These are phyloP conservation scores for Lamprotornis superbus DNA, from an alignment of 2,113 vertebrate genomes.

Conservation along the genomic window DNA sequence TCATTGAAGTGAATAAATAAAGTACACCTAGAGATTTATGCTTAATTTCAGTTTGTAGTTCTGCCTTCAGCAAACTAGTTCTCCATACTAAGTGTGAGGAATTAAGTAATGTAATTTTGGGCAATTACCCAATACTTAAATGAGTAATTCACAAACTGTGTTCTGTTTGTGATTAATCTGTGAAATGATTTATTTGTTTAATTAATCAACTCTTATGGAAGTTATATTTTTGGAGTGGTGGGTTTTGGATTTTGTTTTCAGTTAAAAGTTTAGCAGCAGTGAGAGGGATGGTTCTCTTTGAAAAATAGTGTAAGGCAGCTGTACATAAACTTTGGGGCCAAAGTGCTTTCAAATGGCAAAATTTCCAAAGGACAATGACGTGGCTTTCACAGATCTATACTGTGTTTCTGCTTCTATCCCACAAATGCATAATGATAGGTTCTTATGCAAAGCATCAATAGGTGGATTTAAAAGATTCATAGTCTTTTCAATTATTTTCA, in stretches of 20 bases:
- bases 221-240: not conserved
- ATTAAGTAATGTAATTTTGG: not conserved
- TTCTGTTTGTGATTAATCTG: not conserved
- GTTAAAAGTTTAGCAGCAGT: not conserved
- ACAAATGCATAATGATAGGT: not conserved
- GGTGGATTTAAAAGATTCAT: not conserved
- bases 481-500: not conserved
- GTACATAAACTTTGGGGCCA: not conserved
- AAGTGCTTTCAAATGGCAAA: not conserved
- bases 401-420: not conserved
- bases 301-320: not conserved
- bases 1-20: not conserved
- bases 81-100: not conserved
- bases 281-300: not conserved
- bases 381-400: not conserved
- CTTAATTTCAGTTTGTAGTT: not conserved
- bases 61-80: not conserved
- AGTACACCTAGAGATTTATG: not conserved
- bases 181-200: not conserved
- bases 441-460: not conserved
- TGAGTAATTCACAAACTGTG: not conserved
- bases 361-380: not conserved
- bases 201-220: not conserved
- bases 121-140: not conserved
- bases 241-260: not conserved